Percentiles rank a stretch among this genome's conserved stretches.
Conservation (phyloP, 2,113 vertebrate species). For the Malurus melanocephalus region DNA sequence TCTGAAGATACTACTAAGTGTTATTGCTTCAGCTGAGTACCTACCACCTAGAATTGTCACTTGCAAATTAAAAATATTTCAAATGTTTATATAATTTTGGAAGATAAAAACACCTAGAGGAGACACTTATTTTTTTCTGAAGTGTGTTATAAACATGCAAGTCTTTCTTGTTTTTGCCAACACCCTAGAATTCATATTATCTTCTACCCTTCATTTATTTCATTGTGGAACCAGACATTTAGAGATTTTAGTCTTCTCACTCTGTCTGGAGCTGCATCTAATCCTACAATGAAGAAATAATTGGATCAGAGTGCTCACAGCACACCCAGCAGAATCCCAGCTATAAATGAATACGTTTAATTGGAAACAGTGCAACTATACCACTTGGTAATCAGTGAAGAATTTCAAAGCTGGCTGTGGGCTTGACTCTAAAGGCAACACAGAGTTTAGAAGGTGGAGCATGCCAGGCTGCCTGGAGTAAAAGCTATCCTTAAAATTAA, state of each 20-base stretch:
- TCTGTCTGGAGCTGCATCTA: neutral
- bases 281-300: constrained; percentile 13
- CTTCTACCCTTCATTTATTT: neutral
- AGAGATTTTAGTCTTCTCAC: neutral
- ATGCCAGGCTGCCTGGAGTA: neutral
- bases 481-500: neutral
- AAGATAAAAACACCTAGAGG: neutral
- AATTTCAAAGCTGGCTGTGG: neutral
- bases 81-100: neutral
- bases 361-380: neutral
- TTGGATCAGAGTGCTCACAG: neutral
- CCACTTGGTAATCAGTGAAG: neutral
- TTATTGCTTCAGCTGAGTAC: neutral
- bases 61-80: neutral
- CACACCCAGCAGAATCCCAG: neutral
- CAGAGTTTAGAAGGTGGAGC: neutral
- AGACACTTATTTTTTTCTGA: neutral
- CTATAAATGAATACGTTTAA: neutral
- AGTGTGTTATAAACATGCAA: neutral
- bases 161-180: neutral
- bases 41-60: neutral
- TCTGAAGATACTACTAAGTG: neutral
- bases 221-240: neutral
- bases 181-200: neutral
- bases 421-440: neutral